Evolutionary conservation across 2,888 invertebrate genomes (phyloP).

Genomic region (Zaprionus obscuricornis): DNA sequence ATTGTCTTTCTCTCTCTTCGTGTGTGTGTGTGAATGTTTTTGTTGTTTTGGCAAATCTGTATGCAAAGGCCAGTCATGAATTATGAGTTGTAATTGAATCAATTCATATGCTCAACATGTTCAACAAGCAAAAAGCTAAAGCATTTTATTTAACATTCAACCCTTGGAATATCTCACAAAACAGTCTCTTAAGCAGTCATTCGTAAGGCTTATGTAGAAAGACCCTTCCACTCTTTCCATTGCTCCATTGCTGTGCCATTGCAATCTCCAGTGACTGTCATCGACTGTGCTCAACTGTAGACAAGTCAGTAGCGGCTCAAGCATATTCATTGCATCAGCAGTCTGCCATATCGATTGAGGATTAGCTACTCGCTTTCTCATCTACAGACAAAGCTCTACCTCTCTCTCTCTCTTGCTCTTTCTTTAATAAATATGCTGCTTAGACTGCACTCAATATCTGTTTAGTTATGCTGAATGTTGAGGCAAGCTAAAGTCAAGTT

Average conservation of each 20-base stretch:
- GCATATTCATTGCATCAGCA: conserved; percentile 14
- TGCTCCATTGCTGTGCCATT: too few species aligned
- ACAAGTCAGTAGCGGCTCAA: conserved; percentile 1
- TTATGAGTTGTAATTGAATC: conserved; percentile 74
- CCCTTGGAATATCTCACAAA: conserved; percentile 10
- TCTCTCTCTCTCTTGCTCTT: background rate
- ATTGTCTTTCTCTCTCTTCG: too few species aligned
- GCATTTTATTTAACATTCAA: conserved; percentile 7
- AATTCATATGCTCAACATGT: conserved; percentile 28
- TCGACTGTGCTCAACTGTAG: conserved; percentile 12
- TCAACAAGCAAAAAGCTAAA: conserved; percentile 3
- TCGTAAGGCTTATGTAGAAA: conserved; percentile 11
- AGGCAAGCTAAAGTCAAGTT: too few species aligned
- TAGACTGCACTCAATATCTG: conserved; percentile 3
- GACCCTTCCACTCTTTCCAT: too few species aligned
- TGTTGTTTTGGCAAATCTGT: too few species aligned
- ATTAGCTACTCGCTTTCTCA: conserved; percentile 8
- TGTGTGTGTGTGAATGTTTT: too few species aligned
- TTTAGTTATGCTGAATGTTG: too few species aligned
- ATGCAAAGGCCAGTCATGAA: conserved; percentile 62
- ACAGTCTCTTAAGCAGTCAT: conserved; percentile 23
- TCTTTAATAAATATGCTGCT: background rate
- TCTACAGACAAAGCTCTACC: background rate
- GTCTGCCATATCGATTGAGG: conserved; percentile 13
- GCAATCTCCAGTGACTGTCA: conserved; percentile 23